phyloP scores from a whole-genome alignment of 2,797 vertebrate genomes.

The Channallabes apus region DNA sequence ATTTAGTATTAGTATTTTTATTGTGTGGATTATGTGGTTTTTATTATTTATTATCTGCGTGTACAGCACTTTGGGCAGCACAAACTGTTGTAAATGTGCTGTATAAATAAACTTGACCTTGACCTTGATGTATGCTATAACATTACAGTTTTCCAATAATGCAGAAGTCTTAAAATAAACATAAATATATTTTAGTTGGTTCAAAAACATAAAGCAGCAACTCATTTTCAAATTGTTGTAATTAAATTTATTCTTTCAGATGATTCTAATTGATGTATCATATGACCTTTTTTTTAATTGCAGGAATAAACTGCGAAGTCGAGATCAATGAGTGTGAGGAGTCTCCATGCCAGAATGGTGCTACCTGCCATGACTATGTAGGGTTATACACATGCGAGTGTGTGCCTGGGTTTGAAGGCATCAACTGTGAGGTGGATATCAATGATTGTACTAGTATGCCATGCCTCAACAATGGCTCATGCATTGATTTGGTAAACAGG shows the following conservation, averaged over 20 bases:
- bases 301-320: slow-evolving; percentile 82
- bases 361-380: slow-evolving; percentile 79
- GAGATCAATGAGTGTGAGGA: slow-evolving; percentile 88
- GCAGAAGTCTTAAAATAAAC: not conserved
- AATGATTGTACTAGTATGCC: slow-evolving; percentile 88
- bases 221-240: not conserved
- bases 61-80: too few species aligned
- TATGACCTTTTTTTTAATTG: not conserved
- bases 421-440: slow-evolving; percentile 82
- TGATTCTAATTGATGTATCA: not conserved
- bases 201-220: not conserved
- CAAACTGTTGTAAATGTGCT: too few species aligned
- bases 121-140: not conserved
- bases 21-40: too few species aligned
- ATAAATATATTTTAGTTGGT: not conserved
- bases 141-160: not conserved
- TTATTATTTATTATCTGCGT: too few species aligned
- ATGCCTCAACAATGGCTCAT: slow-evolving; percentile 79
- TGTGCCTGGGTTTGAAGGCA: slow-evolving; percentile 78
- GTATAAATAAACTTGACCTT: too few species aligned
- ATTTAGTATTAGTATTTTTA: too few species aligned
- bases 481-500: slow-evolving; percentile 84
- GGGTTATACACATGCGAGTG: slow-evolving; percentile 86
- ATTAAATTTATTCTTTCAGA: not conserved
- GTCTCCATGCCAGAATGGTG: slow-evolving; percentile 82